Conservation (phyloP, 1,140 invertebrate species). For the Diabrotica undecimpunctata region DNA sequence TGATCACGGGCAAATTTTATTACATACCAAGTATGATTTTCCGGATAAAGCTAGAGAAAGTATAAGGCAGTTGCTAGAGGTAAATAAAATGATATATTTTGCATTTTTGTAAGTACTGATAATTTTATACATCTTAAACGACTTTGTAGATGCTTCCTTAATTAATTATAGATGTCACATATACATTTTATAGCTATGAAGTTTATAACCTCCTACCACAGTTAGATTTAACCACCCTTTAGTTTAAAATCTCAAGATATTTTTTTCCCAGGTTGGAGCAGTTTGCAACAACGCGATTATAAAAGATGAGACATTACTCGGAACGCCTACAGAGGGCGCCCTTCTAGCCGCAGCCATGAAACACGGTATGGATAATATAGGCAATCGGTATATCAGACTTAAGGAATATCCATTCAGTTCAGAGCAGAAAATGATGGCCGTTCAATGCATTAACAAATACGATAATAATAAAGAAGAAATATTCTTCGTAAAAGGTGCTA, state of each 20-base stretch:
- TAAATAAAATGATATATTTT: constrained; percentile 36
- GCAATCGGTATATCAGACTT: constrained; percentile 78
- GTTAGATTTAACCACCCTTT: no score
- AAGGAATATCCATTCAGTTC: constrained; percentile 97
- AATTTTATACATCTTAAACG: no score
- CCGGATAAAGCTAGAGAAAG: constrained; percentile 68
- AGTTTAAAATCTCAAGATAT: no score
- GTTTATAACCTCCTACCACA: no score
- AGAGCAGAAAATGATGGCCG: constrained; percentile 99
- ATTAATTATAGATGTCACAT: no score
- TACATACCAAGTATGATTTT: constrained; percentile 71
- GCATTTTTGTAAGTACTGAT: no score
- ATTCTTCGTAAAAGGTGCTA: constrained; percentile 89
- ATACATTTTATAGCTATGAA: no score
- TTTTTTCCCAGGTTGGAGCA: constrained; percentile 66
- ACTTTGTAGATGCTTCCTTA: no score
- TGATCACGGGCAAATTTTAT: constrained; percentile 74
- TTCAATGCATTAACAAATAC: constrained; percentile 83
- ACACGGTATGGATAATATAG: constrained; percentile 79
- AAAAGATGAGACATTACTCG: constrained; percentile 77
- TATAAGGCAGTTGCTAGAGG: constrained; percentile 67
- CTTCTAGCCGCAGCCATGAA: constrained; percentile 89
- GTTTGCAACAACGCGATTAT: constrained; percentile 97
- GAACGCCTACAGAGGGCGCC: constrained; percentile 97
- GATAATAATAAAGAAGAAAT: constrained; percentile 69